Evolutionary conservation across 2,797 vertebrate genomes (phyloP), one percentile per base, ranked within the genome.

Genomic region (Megalops cyprinoides): DNA sequence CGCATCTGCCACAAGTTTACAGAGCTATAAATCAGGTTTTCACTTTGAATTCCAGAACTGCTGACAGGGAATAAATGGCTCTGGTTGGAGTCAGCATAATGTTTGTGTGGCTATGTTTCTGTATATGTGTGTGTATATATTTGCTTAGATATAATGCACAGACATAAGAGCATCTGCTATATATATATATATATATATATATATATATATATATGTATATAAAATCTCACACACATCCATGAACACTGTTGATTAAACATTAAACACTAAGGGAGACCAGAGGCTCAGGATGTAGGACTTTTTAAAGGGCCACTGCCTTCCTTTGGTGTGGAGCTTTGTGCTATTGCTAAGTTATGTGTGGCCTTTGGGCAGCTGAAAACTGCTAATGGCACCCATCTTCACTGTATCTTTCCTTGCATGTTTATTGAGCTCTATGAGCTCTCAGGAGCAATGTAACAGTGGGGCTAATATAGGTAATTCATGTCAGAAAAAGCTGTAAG

Each of bases 31-130:
- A 76, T 76, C 74, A 76, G 34, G 4, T 31, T 23, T 37, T 31
- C 48, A 76, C 74, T 74, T 55, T 76, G 46, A 76, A 53, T 34
- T 31, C 49, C 31, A n/a, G 7, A 8, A 20, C 23, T 0, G 9
- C 25, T 49, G 73, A 23, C 25, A 12, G 46, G 42, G 48, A 51
- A 74, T 46, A 39, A 53, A 53, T 51, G 9, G 44, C 46, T 25
- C 28, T 76, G 74, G 14, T 39, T 51, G 25, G 74, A 76, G 46
- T 76, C 46, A 76, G 48, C 74, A 74, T 39, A 51, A 76, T 53
- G 18, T 76, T 76, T 76, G 49, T 37, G 18, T 31, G 14, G 8
- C 31, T 2, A 31, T n/a, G 74, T 76, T 76, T 76, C 18, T 23
- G 31, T 25, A 7, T 37, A 9, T 69, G n/a, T n/a, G n/a, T n/a